phyloP scores from a whole-genome alignment of 2,113 vertebrate species.

The Chunga burmeisteri region DNA sequence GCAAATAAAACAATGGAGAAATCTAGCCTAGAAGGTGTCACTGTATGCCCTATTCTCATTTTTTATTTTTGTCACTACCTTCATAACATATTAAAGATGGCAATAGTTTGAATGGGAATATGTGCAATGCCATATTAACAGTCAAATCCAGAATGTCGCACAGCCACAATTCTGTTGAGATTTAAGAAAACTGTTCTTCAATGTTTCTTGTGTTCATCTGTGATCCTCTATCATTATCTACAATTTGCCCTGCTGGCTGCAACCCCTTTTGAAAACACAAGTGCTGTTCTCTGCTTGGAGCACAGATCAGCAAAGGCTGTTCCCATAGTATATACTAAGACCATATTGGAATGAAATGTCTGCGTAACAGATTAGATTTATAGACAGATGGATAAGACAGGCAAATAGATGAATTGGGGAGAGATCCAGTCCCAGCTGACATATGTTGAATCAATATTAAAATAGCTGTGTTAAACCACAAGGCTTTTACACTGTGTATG shows the following conservation, averaged over 20 bases:
- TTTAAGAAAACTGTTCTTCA: neutral
- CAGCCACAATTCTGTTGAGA: neutral
- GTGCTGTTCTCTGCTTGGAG: neutral
- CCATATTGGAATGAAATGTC: neutral
- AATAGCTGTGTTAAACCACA: conserved; percentile 6
- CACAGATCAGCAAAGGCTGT: neutral
- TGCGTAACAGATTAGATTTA: neutral
- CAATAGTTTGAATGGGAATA: neutral
- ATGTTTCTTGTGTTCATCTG: neutral
- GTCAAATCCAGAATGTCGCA: neutral
- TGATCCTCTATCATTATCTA: neutral
- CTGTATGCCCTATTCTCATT: neutral
- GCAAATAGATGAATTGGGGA: neutral
- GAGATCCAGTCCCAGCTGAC: neutral
- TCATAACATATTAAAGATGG: neutral
- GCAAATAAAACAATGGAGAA: neutral
- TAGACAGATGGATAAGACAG: conserved; percentile 11
- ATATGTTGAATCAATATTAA: conserved; percentile 10
- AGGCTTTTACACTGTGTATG: neutral
- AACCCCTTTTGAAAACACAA: neutral
- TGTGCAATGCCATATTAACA: neutral
- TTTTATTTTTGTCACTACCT: neutral
- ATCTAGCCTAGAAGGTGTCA: neutral
- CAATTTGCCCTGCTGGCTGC: neutral
- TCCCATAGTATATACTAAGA: neutral